A percentile compares a stretch with the other conserved stretches of the same genome.
Conservation (phyloP, 2,888 invertebrate species). For the Dryococelus australis region DNA sequence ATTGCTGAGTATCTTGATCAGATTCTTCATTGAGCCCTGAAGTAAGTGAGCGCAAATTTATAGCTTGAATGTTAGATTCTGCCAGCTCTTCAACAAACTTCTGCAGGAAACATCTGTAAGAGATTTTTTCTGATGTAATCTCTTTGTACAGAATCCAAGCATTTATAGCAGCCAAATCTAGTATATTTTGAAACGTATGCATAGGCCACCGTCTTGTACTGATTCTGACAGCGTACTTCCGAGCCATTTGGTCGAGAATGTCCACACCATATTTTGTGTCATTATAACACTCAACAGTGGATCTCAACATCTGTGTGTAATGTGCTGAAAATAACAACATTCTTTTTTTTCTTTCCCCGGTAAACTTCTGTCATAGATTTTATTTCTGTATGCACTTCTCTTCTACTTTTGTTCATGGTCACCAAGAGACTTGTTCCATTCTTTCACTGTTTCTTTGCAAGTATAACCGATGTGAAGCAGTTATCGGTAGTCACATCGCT, state of each 20-base stretch:
- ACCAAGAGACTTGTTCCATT: neutral
- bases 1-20: no score
- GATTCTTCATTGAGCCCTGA: no score
- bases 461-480: neutral
- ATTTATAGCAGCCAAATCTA: conserved; percentile 21
- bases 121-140: neutral
- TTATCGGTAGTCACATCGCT: neutral
- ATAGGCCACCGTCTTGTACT: neutral
- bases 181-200: neutral
- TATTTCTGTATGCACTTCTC: neutral
- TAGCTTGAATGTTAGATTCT: no score
- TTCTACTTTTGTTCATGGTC: neutral
- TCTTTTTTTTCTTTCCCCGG: neutral
- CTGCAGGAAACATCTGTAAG: neutral
- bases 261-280: conserved; percentile 24
- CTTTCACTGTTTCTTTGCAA: neutral
- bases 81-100: neutral
- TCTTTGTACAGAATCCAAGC: neutral
- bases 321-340: neutral
- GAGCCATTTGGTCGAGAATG: neutral
- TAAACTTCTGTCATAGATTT: neutral
- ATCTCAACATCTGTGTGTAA: neutral
- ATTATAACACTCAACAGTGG: neutral
- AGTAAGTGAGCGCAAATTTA: no score
- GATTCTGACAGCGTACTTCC: neutral